phyloP scores from a whole-genome alignment of 2,113 vertebrate species.

The Catagonus wagneri region DNA sequence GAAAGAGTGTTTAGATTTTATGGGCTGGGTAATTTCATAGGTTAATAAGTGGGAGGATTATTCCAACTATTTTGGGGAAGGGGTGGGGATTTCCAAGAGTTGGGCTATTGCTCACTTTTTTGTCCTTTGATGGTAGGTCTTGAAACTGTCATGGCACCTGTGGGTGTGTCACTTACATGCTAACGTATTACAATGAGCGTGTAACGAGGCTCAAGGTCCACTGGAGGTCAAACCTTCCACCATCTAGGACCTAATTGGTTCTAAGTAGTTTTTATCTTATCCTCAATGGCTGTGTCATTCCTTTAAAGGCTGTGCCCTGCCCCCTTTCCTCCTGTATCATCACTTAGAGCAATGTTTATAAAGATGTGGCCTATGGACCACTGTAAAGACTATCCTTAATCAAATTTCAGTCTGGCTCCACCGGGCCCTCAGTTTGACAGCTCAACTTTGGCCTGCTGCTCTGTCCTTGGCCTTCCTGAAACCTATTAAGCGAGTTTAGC shows the following conservation, averaged over 20 bases:
- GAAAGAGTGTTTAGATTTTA: not conserved
- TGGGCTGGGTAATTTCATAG: not conserved
- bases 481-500: not conserved
- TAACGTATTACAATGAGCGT: not conserved
- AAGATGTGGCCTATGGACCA: not conserved
- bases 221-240: not conserved
- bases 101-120: not conserved
- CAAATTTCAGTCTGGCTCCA: not conserved
- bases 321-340: not conserved
- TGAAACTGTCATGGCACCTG: not conserved
- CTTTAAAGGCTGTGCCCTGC: not conserved
- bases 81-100: not conserved
- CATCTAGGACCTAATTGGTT: not conserved
- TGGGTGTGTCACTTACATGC: not conserved
- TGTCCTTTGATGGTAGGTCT: not conserved
- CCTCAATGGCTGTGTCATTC: not conserved
- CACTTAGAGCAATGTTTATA: not conserved
- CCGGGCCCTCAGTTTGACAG: not conserved
- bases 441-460: not conserved
- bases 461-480: not conserved
- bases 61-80: not conserved
- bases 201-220: not conserved
- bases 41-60: not conserved
- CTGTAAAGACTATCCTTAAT: not conserved
- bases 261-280: not conserved